phyloP scores from a whole-genome alignment of 2,888 invertebrate genomes.

The Ennomos quercinarius region DNA sequence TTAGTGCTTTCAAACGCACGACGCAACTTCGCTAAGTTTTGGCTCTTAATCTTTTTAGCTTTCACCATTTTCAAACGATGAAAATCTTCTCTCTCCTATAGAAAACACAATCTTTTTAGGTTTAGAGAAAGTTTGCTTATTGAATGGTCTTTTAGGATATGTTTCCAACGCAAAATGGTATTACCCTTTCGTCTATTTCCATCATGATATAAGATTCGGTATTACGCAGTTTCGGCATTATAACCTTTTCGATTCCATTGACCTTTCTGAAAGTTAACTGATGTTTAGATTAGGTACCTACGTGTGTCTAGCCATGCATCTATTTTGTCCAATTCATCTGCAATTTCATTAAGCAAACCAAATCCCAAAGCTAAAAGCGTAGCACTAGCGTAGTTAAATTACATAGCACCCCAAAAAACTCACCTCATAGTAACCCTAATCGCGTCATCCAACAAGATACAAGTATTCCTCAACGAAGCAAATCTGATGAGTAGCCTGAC shows the following conservation, averaged over 20 bases:
- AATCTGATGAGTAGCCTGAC: slow-evolving; percentile 77
- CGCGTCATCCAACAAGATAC: slow-evolving; percentile 68
- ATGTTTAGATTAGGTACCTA: slow-evolving; percentile 1
- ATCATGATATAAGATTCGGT: slow-evolving; percentile 75
- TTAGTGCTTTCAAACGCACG: slow-evolving; percentile 22
- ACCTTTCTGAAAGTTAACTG: slow-evolving; percentile 71
- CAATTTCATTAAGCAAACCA: too few relatives aligned
- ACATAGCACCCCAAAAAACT: neutral
- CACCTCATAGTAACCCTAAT: slow-evolving; percentile 73
- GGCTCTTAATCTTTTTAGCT: slow-evolving; percentile 70
- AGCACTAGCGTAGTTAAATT: too few relatives aligned
- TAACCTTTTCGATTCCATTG: slow-evolving; percentile 80
- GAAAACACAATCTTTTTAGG: slow-evolving; percentile 1
- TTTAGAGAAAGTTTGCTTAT: neutral
- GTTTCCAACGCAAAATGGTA: too few relatives aligned
- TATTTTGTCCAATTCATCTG: too few relatives aligned
- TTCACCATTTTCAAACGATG: slow-evolving; percentile 80
- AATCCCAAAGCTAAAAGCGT: too few relatives aligned
- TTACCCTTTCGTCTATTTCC: slow-evolving; percentile 80
- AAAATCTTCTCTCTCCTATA: slow-evolving; percentile 79
- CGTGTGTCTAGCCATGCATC: too few relatives aligned
- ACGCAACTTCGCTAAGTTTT: slow-evolving; percentile 44
- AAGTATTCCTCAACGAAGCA: slow-evolving; percentile 76
- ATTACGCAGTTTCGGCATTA: slow-evolving; percentile 74
- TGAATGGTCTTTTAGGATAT: too few relatives aligned